Base-by-base conservation (phyloP, 2,113 vertebrate species). In the Phyllopteryx taeniolatus region DNA sequence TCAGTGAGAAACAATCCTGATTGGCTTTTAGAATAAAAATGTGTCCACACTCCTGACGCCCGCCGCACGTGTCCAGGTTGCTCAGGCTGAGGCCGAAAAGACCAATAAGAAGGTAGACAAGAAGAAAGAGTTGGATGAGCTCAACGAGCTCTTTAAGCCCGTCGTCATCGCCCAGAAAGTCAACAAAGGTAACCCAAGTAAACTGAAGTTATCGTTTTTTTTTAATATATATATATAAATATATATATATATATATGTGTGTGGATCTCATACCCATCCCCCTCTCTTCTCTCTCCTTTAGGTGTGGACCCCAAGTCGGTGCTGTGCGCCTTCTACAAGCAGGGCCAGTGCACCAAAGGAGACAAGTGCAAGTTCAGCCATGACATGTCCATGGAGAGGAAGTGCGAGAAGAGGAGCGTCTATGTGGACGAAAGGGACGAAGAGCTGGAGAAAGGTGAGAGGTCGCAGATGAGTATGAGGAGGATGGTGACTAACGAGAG, bases 331-430 rank as follows among this genome's bases (percentile, higher is more conserved):
- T 99, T 99, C 92, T 99, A 95, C 79, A 99, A 99, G 89, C 98
- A 99, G 94, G 98, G 98, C 8, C 98, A 99, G 20, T 99, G 98
- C 77, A 96, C 96, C 35, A 99, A 99, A 87, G 98, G 98, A 12
- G 98, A 99, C 87, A 98, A 98, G 81, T 99, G 98, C 90, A 99
- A 99, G 86, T 99, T 99, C 90, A 98, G 96, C 88, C 98, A 99
- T 75, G 97, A 99, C 79, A 82, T 99, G 73, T 91, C 95, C 3
- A 90, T 99, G 92, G 98, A 99, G 90, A 94, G 97, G 74, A 99
- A 99, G 83, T 93, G 96, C 87, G 98, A 99, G 87, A 99, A 99
- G 76, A 93, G 95, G 69, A 99, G 96, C 53, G 85, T 99, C 68
- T 99, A 99, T 76, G 94, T 98, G 75, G 98, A 99, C 72, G 95